Evolutionary conservation across 2,888 invertebrate species (phyloP), one percentile per base, ranked within the genome.

Genomic region (Alcis repandata): DNA sequence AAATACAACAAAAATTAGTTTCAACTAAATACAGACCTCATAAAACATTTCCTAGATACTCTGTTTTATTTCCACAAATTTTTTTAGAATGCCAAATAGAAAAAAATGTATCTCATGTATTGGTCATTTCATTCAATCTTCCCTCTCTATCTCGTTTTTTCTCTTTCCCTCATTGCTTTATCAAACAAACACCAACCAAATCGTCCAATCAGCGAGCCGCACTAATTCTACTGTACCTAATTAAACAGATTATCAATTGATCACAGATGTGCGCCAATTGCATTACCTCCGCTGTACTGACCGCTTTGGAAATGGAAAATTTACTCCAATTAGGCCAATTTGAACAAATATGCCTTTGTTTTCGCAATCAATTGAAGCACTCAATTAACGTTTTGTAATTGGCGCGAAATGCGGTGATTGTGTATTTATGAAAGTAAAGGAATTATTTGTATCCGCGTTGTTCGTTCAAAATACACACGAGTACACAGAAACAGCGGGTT

Each of bases 241-340:
- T 80, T 77, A 74, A 77, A 68, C 54, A 67, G 69, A 75, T 78
- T 80, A 73, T 77, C 75, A 69, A 72, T 74, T 75, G 73, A 77
- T 80, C 75, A 76, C 77, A 70, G 72, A 74, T 70, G 52, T 68
- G 63, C 59, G 48, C 59, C 66, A 59, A 78, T 76, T 77, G 69
- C 76, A 76, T 79, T 77, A 74, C 46, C 62, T 48, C 46, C 56
- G 22, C 46, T 57, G 36, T 19, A 10, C 20, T 49, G 51, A 46
- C 51, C 51, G 59, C 51, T 62, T 57, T 61, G 69, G 68, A 65
- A 58, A 33, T 20, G 33, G 15, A 17, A 15, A 52, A 52, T 52
- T 33, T 15, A 38, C 51, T 51, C 20, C 40, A 53, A 40, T 53
- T 40, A 15, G 40, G 41, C 1, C 36, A 57, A 49, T 62, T 43